A percentile compares a stretch with the other conserved stretches of the same genome.
Conservation (phyloP, 2,888 invertebrate genomes). For the Pterostichus madidus region DNA sequence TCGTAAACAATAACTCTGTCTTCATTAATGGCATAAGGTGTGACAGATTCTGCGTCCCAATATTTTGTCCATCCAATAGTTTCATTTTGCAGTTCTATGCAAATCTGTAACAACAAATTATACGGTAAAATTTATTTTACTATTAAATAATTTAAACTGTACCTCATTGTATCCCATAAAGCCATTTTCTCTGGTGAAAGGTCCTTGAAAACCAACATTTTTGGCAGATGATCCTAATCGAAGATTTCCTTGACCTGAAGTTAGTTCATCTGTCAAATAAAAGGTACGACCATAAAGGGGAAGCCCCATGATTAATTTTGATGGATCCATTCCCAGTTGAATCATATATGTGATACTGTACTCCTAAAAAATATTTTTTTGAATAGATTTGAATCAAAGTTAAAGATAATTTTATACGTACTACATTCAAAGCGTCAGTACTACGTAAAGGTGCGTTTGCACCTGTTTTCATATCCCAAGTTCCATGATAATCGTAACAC, state of each 20-base stretch:
- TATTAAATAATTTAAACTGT: slow-evolving; percentile 67
- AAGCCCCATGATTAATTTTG: slow-evolving; percentile 89
- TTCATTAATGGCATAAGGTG: slow-evolving; percentile 82
- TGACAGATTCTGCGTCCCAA: slow-evolving; percentile 85
- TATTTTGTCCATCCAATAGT: slow-evolving; percentile 83
- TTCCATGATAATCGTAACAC: slow-evolving; percentile 94
- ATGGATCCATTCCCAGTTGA: slow-evolving; percentile 85
- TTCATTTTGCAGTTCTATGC: slow-evolving; percentile 81
- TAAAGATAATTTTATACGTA: slow-evolving; percentile 76
- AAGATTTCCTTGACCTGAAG: slow-evolving; percentile 72
- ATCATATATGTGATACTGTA: slow-evolving; percentile 88
- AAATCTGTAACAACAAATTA: slow-evolving; percentile 80
- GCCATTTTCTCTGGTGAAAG: slow-evolving; percentile 88
- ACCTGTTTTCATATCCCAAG: slow-evolving; percentile 88
- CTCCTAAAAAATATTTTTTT: slow-evolving; percentile 79
- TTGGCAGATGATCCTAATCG: slow-evolving; percentile 80
- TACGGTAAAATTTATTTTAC: slow-evolving; percentile 49
- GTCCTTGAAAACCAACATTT: slow-evolving; percentile 86
- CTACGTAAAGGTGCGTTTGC: slow-evolving; percentile 88
- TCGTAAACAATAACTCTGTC: slow-evolving; percentile 88
- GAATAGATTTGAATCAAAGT: slow-evolving; percentile 10
- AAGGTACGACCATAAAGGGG: slow-evolving; percentile 93
- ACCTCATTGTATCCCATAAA: slow-evolving; percentile 95
- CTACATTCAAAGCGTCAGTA: slow-evolving; percentile 84
- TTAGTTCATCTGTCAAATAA: slow-evolving; percentile 76